phyloP scores from a whole-genome alignment of 2,113 vertebrate genomes.

The Callionymus lyra region DNA sequence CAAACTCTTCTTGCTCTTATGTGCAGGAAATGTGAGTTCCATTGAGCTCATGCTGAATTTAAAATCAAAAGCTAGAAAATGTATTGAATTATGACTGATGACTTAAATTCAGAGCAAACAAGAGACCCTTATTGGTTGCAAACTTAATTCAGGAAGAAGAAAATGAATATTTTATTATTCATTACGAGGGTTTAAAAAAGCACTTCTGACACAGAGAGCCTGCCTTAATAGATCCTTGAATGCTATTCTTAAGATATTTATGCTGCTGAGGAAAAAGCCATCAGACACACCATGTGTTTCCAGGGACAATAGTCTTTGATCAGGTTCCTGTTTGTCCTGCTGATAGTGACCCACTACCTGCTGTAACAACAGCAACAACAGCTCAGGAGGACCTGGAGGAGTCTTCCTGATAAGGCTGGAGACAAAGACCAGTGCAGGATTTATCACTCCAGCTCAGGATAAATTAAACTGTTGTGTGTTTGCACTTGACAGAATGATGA shows the following conservation, averaged over 20 bases:
- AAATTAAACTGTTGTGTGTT: neutral
- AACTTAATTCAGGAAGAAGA: no score
- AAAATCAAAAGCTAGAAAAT: no score
- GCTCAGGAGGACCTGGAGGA: constrained; percentile 29
- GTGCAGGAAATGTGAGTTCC: no score
- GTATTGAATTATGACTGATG: no score
- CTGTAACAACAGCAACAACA: constrained; percentile 34
- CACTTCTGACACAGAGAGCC: no score
- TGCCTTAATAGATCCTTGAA: neutral
- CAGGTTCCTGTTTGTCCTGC: constrained; percentile 53
- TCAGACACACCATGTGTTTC: constrained; percentile 43
- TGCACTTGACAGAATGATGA: no score
- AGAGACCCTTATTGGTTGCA: no score
- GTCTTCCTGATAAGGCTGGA: constrained; percentile 46
- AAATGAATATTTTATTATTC: no score
- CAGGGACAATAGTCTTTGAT: constrained; percentile 46
- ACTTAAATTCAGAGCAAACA: no score
- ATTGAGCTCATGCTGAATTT: no score
- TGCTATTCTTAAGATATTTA: constrained; percentile 17
- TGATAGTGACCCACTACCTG: constrained; percentile 45
- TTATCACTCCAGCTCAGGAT: constrained; percentile 8
- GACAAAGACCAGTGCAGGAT: constrained; percentile 37
- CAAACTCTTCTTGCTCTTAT: no score
- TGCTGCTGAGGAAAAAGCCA: constrained; percentile 36
- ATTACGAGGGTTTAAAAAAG: no score